Evolutionary conservation across 2,797 vertebrate species (phyloP), one percentile per base, ranked within the genome.

Genomic region (Aplochiton taeniatus): DNA sequence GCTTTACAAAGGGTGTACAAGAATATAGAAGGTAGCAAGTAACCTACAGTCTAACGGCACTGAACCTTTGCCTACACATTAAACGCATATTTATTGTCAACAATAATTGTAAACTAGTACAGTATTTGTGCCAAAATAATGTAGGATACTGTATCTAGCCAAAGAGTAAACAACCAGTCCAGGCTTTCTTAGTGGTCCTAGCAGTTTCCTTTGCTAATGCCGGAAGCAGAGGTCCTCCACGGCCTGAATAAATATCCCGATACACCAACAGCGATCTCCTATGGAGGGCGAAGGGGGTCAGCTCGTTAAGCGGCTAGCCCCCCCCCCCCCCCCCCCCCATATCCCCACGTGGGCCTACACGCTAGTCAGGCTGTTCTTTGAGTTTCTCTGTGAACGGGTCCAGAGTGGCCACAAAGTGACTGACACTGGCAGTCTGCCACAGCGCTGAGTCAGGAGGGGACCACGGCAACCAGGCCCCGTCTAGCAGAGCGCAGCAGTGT

Each of bases 381-480:
- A 55, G 52, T 44, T 50, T 47, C 57, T 20, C 43, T 18, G 42
- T 49, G 17, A 19, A 17, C 76, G 72, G 62, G 81, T 75, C 72
- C 73, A 78, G 69, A 82, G 31, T 31, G 77, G 80, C 72, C 11
- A 79, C 82, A 70, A n/a, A 72, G 75, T 77, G 79, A 71, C 73
- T 73, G 78, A 73, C 71, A 73, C 81, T 89, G 85, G 89, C 86
- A 79, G 47, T 18, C 59, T 83, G 87, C 87, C 87, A 68, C 16
- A n/a, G 63, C 88, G 90, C 89, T 85, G 89, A 89, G 82, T 91
- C 86, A 90, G 89, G 80, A 83, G 74, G 68, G 81, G 80, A 78
- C 79, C 75, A 72, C 68, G 79, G 77, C 43, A 61, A 74, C 81
- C 70, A 72, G 65, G 6, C 31, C 2, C 69, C 65, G 69, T 58